Evolutionary conservation across 2,888 invertebrate species (phyloP), one percentile per base, ranked within the genome.

Genomic region (Nezara viridula): DNA sequence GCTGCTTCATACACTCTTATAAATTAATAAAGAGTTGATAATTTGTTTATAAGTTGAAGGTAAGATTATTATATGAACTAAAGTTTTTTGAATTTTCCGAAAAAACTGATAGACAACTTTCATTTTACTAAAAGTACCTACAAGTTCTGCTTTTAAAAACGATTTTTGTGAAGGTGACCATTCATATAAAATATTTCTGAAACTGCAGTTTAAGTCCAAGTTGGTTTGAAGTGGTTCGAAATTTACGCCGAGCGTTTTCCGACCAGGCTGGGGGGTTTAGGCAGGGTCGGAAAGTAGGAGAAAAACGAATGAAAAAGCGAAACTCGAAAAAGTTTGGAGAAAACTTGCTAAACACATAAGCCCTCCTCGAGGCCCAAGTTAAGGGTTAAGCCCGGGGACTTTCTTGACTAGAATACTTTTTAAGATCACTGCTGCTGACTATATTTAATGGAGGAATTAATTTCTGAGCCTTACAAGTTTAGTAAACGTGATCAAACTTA

Each of bases 271-370:
- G 16, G 44, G 32, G 32, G 32, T 73, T 81, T 81, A 81, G 81
- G 81, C 40, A 47, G 81, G n/a, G 44, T 47, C 44, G 44, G 1
- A 47, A 47, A 81, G 81, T n/a, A 81, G 81, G 44, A n/a, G 44
- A 44, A 81, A 81, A 44, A 81, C 81, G 44, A 81, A n/a, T 47
- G 81, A 47, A 81, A 81, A 81, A n/a, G 44, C 40, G 81, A 44
- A 81, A 81, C 86, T 86, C 85, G 49, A 14, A 40, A 86, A 86
- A 86, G 86, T 55, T 55, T 24, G 37, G 14, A 86, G 52, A 50
- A 86, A 86, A 86, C 86, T 86, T 86, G 49, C 52, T 55, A 86
- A 86, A 86, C 86, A 55, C 86, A 86, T 86, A 86, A 86, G 86
- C 86, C 44, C 86, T 86, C 55, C 40, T 55, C n/a, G 40, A 86